Evolutionary conservation across 1,140 invertebrate genomes (phyloP).

Genomic region (Drosophila tani): DNA sequence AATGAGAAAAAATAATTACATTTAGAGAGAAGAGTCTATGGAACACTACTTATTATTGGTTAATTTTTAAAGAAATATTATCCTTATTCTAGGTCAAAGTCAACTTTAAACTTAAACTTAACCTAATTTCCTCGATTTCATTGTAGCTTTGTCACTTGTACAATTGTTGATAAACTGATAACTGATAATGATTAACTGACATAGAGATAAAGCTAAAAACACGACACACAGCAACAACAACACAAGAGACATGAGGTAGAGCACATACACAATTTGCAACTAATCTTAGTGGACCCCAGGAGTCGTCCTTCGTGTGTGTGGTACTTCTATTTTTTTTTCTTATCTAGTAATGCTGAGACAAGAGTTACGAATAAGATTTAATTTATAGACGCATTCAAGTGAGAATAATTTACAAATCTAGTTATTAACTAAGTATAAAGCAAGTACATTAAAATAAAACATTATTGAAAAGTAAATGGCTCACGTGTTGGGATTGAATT

Average conservation of each 20-base stretch:
- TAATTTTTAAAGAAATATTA: conserved; percentile 30
- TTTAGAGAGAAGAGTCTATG: conserved; percentile 13
- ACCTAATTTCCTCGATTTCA: conserved; percentile 52
- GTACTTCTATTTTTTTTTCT: conserved; percentile 66
- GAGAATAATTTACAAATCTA: conserved; percentile 80
- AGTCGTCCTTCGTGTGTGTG: conserved; percentile 56
- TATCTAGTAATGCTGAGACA: conserved; percentile 75
- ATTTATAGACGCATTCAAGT: conserved; percentile 79
- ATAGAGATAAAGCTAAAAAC: conserved; percentile 20
- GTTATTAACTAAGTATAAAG: conserved; percentile 74
- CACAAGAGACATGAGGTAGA: conserved; percentile 61
- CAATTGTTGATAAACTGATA: conserved; percentile 68
- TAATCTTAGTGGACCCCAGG: conserved; percentile 46
- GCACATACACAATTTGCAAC: conserved; percentile 49
- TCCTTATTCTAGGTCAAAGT: conserved; percentile 21
- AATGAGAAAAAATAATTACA: conserved; percentile 1
- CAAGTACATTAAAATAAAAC: conserved; percentile 74
- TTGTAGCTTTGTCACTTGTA: conserved; percentile 74
- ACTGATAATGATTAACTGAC: conserved; percentile 36
- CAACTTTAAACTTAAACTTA: conserved; percentile 8
- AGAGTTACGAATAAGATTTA: conserved; percentile 75
- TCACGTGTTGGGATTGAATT: not conserved
- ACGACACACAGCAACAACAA: not conserved
- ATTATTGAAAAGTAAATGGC: conserved; percentile 59
- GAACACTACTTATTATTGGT: conserved; percentile 42